Percentiles rank a stretch among this genome's conserved stretches.
Evolutionary conservation across 1,140 invertebrate genomes (phyloP).

Genomic region (Drosophila insularis): DNA sequence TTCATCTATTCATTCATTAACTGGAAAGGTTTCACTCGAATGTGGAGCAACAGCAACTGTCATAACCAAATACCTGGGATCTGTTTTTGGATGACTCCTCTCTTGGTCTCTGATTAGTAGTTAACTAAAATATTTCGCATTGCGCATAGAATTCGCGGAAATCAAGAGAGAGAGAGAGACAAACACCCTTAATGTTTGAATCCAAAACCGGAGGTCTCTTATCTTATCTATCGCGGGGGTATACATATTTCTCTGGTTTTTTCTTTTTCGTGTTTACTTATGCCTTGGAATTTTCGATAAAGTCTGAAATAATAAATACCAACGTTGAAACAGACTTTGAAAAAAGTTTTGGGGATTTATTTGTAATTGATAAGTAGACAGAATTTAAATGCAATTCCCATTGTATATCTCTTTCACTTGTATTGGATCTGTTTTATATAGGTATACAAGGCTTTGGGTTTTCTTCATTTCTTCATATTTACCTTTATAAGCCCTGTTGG

Average conservation of each 20-base stretch:
- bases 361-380: slow-evolving; percentile 1
- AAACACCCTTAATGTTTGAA: slow-evolving; percentile 2
- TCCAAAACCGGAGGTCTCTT: slow-evolving; percentile 19
- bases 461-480: neutral
- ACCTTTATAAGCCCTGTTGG: too few species aligned
- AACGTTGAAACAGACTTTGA: slow-evolving; percentile 13
- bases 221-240: slow-evolving; percentile 44
- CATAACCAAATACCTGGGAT: slow-evolving; percentile 15
- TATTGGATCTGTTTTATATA: neutral
- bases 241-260: slow-evolving; percentile 4
- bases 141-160: slow-evolving; percentile 50
- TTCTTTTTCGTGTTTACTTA: slow-evolving; percentile 30
- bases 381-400: neutral
- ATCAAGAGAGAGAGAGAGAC: neutral
- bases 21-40: slow-evolving; percentile 6
- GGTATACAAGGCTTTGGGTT: neutral
- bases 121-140: slow-evolving; percentile 3
- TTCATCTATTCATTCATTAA: slow-evolving; percentile 8
- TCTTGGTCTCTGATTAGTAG: neutral
- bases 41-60: neutral
- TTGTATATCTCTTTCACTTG: too few species aligned
- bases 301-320: slow-evolving; percentile 18
- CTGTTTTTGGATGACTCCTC: neutral
- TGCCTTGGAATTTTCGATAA: slow-evolving; percentile 61
- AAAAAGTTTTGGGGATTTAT: neutral